Evolutionary conservation across 2,888 invertebrate genomes (phyloP), one percentile per base, ranked within the genome.

Genomic region (Euzophera pinguis): DNA sequence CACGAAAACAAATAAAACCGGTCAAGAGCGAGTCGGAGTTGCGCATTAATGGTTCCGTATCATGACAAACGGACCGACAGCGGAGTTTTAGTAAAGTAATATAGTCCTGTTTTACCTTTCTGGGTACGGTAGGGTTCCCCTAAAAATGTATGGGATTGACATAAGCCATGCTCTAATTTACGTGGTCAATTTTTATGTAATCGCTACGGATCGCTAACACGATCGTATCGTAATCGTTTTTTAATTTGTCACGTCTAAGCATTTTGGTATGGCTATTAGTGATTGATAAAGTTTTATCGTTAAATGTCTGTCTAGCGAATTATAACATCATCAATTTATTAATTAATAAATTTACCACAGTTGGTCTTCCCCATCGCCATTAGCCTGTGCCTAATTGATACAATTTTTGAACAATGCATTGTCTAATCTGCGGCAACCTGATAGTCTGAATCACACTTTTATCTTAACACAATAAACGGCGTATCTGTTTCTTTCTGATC

Each of bases 281-380:
- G 14, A 32, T 45, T 45, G 43, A 43, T 43, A 43, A 43, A 32
- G 41, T 17, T 12, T 42, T 43, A 43, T 43, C 43, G 1, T 43
- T 3, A 43, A 43, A 12, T 43, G 32, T 45, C 45, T 9, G 32
- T 29, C 45, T 32, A 45, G 14, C 29, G 16, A 32, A 45, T 45
- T 45, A 45, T 45, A 45, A 32, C 16, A 32, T 32, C 14, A 32
- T 32, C 32, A 45, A 45, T 32, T 14, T 45, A 45, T 43, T 43
- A 56, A 45, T 43, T 43, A 56, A 57, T 57, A 56, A 53, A 9
- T 53, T 54, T 54, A 16, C 32, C 16, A 13, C 29, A 29, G 43
- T 29, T 13, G 32, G 45, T 32, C 14, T 34, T 45, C 16, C 27
- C 32, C 12, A 32, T 45, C 32, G 43, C 4, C 29, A 29, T 29